Percentiles rank a stretch among this genome's conserved stretches.
These are phyloP conservation scores for Ennomos quercinarius DNA, from an alignment of 2,888 invertebrate species.

Conservation along the genomic window DNA sequence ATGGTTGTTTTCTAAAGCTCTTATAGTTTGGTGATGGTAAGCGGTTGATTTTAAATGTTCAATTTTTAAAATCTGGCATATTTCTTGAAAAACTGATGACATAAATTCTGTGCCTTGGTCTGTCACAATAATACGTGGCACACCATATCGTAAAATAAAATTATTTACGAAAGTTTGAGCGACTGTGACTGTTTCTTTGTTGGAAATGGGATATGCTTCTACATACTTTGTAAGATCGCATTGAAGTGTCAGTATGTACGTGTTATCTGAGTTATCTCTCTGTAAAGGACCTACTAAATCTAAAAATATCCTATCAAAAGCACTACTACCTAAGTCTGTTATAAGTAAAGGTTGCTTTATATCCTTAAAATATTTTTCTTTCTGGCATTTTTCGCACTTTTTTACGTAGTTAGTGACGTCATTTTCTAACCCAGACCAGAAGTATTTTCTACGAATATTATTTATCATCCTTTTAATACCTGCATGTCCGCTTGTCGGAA, in stretches of 20 bases:
- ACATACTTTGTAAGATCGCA: slow-evolving; percentile 8
- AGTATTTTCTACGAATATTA: no score
- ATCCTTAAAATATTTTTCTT: no score
- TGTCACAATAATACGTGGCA: neutral
- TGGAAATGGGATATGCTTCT: slow-evolving; percentile 3
- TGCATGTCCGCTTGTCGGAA: no score
- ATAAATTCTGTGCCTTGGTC: slow-evolving; percentile 3
- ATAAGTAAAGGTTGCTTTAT: no score
- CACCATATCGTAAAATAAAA: slow-evolving; percentile 2
- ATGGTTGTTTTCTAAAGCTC: slow-evolving; percentile 2
- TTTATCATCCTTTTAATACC: neutral
- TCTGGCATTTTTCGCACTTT: no score
- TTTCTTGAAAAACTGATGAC: neutral
- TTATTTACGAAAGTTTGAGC: neutral
- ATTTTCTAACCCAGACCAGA: no score
- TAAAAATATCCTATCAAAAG: no score
- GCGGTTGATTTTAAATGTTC: neutral
- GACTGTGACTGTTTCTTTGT: neutral
- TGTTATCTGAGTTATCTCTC: neutral
- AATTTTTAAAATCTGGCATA: no score
- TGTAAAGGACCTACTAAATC: neutral
- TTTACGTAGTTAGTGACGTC: no score
- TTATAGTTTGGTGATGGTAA: slow-evolving; percentile 1
- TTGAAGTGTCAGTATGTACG: slow-evolving; percentile 1
- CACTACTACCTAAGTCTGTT: no score